Base-by-base conservation (phyloP, 2,113 vertebrate genomes). In the Numenius arquata region DNA sequence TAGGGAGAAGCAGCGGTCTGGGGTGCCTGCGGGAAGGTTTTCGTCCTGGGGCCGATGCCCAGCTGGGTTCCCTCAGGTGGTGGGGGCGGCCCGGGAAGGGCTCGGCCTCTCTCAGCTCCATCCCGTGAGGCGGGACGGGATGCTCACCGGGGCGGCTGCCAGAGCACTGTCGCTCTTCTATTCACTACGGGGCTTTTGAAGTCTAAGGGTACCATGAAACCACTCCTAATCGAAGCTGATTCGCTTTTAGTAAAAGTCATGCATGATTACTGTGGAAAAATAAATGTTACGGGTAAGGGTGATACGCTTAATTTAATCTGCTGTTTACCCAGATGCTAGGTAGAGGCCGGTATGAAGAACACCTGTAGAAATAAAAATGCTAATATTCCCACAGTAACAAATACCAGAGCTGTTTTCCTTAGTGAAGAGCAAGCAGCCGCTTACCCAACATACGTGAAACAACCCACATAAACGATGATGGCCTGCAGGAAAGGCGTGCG, bases 171-270 rank as follows among this genome's bases (percentile, higher is more conserved):
- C 10, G 16, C 18, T 23, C 7, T 63, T 7, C 11, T 48, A 17
- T 15, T 30, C n/a, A 2, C 9, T 10, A 2, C 26, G 9, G 17
- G 2, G 8, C 10, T 59, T 0, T 15, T 23, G 0, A 2, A 6
- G 32, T 16, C 45, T 3, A 2, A 27, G 15, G 4, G 4, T 6
- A 0, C 20, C 30, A 0, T 5, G 25, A 47, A 58, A 18, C 20
- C 65, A 1, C 17, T 16, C 61, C 47, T 48, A 1, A 5, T 12
- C 0, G 1, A 5, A 13, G 15, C 19, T 29, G 19, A 8, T 8
- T 47, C 25, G 10, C 17, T 66, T 62, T 3, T 12, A 30, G 20
- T 40, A 9, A 80, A 80, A 66, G 26, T 11, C 27, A 2, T 14
- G 7, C 14, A 8, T 6, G 3, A 40, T 71, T 38, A 13, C 30